Conservation (phyloP, 2,113 vertebrate species). For the Neolamprologus longior region DNA sequence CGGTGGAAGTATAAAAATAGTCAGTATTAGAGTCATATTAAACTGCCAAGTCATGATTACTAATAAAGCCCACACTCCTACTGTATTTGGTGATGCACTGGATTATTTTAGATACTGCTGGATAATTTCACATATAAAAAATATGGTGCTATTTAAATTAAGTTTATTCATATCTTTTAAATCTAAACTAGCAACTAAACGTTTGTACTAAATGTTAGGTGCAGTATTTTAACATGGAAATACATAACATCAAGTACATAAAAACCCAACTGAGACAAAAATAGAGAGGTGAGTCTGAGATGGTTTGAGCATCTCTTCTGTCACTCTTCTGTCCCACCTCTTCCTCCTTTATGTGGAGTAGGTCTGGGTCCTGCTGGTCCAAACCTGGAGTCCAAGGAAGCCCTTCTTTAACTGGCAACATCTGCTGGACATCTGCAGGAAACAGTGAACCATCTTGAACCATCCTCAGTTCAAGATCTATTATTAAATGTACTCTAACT, state of each 20-base stretch:
- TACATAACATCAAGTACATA: background rate
- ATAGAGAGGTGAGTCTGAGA: background rate
- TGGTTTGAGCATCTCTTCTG: background rate
- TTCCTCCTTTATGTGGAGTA: background rate
- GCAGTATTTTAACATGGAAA: background rate
- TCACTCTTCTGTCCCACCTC: background rate
- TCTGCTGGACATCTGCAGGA: background rate
- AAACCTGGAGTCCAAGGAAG: background rate
- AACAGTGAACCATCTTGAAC: background rate
- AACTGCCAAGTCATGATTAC: background rate
- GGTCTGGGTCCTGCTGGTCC: background rate
- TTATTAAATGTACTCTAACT: background rate
- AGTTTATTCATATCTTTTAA: background rate
- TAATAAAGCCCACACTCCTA: background rate
- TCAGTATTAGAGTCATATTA: fast-evolving
- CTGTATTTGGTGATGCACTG: background rate
- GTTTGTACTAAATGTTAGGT: background rate
- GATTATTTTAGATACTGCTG: background rate
- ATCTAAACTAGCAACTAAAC: background rate
- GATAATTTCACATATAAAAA: background rate
- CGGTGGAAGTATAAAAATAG: background rate
- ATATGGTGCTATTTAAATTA: background rate
- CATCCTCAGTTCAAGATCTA: background rate
- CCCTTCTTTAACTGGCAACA: background rate
- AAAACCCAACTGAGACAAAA: background rate